Percentiles rank a stretch among this genome's conserved stretches.
These are phyloP conservation scores for Plutella xylostella DNA, from an alignment of 2,888 invertebrate species.

Conservation along the genomic window DNA sequence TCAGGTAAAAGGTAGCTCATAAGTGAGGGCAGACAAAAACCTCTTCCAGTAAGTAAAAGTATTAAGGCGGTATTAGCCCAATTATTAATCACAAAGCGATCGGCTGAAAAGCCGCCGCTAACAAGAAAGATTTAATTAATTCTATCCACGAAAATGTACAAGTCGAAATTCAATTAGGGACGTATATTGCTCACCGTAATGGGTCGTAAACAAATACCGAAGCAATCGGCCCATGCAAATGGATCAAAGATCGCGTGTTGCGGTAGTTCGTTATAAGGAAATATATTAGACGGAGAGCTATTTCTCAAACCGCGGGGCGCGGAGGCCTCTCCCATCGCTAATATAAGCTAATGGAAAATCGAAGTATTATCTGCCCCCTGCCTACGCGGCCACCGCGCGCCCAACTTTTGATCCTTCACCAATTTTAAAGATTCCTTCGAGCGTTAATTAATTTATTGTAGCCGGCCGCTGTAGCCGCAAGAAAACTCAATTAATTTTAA, in stretches of 20 bases:
- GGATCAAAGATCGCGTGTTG: conserved; percentile 66
- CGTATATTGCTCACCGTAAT: conserved; percentile 50
- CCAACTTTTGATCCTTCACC: conserved; percentile 65
- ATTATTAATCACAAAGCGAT: conserved; percentile 36
- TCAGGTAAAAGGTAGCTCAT: conserved; percentile 7
- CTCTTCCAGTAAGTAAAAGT: neutral
- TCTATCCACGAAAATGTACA: conserved; percentile 52
- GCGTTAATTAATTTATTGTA: conserved; percentile 70
- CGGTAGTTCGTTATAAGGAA: conserved; percentile 57
- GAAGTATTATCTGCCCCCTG: conserved; percentile 55
- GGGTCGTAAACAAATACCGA: conserved; percentile 55
- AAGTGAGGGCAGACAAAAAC: neutral
- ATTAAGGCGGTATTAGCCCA: neutral
- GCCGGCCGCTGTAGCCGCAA: conserved; percentile 63
- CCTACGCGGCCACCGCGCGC: conserved; percentile 29
- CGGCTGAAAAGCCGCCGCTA: conserved; percentile 22
- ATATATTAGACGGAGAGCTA: conserved; percentile 55
- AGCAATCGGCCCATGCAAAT: conserved; percentile 42
- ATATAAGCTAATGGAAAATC: conserved; percentile 67
- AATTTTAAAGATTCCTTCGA: conserved; percentile 66
- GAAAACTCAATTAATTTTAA: conserved; percentile 71
- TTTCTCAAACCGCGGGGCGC: conserved; percentile 42
- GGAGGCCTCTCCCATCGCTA: conserved; percentile 53
- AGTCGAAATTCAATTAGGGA: conserved; percentile 56
- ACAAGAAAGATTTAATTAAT: conserved; percentile 41